Evolutionary conservation across 2,888 invertebrate species (phyloP).

Genomic region (Spilosoma lubricipeda): DNA sequence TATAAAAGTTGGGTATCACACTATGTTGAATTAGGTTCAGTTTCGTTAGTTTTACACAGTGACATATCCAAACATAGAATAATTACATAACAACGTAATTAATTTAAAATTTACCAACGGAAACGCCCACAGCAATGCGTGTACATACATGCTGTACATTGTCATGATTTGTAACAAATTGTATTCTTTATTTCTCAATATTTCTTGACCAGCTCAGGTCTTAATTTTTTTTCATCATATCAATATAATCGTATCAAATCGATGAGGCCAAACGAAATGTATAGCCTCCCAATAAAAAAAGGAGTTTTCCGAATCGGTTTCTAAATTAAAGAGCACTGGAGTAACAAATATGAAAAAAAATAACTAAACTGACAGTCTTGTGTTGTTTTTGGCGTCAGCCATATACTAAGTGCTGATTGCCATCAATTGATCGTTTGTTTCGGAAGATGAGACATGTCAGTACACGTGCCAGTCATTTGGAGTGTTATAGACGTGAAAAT

Average conservation of each 20-base stretch:
- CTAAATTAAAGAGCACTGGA: background rate
- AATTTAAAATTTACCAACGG: no score
- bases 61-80: background rate
- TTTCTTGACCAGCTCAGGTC: background rate
- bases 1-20: background rate
- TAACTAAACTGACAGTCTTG: background rate
- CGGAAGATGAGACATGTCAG: background rate
- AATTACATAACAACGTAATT: no score
- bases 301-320: background rate
- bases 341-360: background rate
- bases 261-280: background rate
- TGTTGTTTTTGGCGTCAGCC: background rate
- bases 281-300: background rate
- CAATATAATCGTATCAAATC: background rate
- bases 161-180: background rate
- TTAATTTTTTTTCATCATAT: background rate
- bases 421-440: background rate
- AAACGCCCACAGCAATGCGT: no score
- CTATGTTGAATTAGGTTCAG: background rate
- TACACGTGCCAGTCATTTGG: background rate
- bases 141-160: no score
- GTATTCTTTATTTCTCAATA: background rate
- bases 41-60: background rate
- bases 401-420: background rate
- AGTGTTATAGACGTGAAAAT: background rate